These are phyloP conservation scores for Lasiurus borealis DNA, from an alignment of 2,113 vertebrate genomes.

Conservation along the genomic window DNA sequence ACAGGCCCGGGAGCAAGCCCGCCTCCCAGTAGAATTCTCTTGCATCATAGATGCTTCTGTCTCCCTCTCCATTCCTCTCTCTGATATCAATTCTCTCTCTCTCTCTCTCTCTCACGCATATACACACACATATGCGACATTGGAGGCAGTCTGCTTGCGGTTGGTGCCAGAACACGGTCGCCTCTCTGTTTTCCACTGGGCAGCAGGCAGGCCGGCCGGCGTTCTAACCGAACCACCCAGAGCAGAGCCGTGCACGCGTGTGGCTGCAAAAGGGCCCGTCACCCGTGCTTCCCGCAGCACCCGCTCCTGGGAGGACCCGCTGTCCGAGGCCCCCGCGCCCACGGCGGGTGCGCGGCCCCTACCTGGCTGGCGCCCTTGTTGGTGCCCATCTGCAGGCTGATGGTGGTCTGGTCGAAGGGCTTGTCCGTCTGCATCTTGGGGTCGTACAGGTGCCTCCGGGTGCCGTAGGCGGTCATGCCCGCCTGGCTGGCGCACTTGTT, in stretches of 20 bases:
- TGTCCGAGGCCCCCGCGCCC: neutral
- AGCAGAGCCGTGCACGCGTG: neutral
- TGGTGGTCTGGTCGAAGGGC: conserved; percentile 97
- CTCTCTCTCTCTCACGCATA: too few species aligned
- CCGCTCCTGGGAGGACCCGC: neutral
- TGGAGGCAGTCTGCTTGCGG: neutral
- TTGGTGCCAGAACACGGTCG: neutral
- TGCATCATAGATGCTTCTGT: too few species aligned
- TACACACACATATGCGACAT: too few species aligned
- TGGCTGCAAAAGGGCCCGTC: neutral
- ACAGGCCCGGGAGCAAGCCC: too few species aligned
- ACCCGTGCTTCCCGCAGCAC: neutral
- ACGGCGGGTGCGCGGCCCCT: neutral
- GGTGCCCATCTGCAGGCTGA: conserved; percentile 98
- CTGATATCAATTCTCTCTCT: too few species aligned
- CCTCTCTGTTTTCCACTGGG: neutral
- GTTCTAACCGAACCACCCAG: neutral
- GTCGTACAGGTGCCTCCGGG: conserved; percentile 96
- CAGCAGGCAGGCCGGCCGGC: conserved; percentile 4
- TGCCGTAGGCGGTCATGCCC: conserved; percentile 98
- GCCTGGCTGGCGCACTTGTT: conserved; percentile 99
- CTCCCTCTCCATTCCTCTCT: too few species aligned
- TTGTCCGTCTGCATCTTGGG: conserved; percentile 98
- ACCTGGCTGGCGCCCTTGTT: conserved; percentile 99
- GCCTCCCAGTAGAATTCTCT: too few species aligned